phyloP scores from a whole-genome alignment of 2,113 vertebrate species.

The Trogon surrucura region DNA sequence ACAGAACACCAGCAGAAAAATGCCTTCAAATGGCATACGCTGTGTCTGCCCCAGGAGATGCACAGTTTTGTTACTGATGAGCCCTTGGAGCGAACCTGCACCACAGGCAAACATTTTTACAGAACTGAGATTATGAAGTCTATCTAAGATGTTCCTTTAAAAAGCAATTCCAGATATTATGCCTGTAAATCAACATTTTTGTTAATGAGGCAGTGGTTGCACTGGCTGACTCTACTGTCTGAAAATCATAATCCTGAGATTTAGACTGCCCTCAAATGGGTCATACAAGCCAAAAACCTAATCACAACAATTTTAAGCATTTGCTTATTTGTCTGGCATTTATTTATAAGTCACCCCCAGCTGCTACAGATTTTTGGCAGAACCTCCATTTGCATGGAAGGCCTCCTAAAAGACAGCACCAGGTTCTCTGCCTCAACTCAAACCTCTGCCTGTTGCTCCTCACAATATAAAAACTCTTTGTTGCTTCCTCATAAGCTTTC shows the following conservation, averaged over 20 bases:
- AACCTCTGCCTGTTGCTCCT: neutral
- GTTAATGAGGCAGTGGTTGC: neutral
- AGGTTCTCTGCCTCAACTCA: neutral
- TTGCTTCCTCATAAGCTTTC: neutral
- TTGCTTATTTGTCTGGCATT: neutral
- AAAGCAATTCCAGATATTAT: slow-evolving; percentile 4
- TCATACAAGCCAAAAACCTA: slow-evolving; percentile 9
- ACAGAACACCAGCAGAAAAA: neutral
- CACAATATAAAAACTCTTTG: neutral
- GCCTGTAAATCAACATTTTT: slow-evolving; percentile 35
- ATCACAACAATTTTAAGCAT: neutral
- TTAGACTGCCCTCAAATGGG: slow-evolving; percentile 16
- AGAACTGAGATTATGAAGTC: neutral
- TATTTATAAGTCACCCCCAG: slow-evolving; percentile 1
- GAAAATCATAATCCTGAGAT: slow-evolving; percentile 41
- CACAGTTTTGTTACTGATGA: neutral
- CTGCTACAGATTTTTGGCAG: neutral
- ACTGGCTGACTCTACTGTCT: neutral
- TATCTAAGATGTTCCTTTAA: neutral
- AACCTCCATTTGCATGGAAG: neutral
- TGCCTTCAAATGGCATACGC: neutral
- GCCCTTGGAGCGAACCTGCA: neutral
- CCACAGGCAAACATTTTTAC: neutral
- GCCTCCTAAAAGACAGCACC: neutral
- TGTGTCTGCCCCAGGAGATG: neutral